Conservation (phyloP, 2,113 vertebrate species). For the Taxidea taxus region DNA sequence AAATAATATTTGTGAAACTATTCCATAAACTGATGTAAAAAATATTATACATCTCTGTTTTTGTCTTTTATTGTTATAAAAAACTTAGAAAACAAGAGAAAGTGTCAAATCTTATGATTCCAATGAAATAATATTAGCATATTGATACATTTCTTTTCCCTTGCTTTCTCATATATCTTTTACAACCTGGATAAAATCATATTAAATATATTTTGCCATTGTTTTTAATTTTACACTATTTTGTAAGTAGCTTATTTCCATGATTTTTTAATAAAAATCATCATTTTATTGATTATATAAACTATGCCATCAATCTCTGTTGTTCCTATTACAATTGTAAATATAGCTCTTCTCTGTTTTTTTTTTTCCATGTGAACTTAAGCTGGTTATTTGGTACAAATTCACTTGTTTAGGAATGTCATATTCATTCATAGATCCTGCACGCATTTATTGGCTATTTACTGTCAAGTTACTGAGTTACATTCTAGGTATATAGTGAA, state of each 20-base stretch:
- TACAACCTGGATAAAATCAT: neutral
- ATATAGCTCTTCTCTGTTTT: neutral
- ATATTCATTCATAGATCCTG: neutral
- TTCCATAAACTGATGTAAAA: neutral
- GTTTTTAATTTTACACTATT: conserved; percentile 28
- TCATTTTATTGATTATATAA: neutral
- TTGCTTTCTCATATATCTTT: neutral
- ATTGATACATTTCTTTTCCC: neutral
- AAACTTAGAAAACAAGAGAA: neutral
- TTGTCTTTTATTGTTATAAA: neutral
- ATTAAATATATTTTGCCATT: neutral
- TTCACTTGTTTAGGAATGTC: neutral
- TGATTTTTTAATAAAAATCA: neutral
- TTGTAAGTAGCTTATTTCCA: neutral
- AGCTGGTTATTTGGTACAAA: neutral
- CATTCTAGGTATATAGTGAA: neutral
- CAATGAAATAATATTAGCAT: neutral
- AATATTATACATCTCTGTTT: neutral
- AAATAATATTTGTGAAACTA: neutral
- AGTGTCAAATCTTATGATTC: neutral
- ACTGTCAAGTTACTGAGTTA: neutral
- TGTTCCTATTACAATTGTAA: neutral
- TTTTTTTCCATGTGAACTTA: conserved; percentile 24
- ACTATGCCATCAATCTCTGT: neutral
- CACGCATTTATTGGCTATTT: neutral